These are phyloP conservation scores for Lochmaea capreae DNA, from an alignment of 2,888 invertebrate genomes.

Conservation along the genomic window DNA sequence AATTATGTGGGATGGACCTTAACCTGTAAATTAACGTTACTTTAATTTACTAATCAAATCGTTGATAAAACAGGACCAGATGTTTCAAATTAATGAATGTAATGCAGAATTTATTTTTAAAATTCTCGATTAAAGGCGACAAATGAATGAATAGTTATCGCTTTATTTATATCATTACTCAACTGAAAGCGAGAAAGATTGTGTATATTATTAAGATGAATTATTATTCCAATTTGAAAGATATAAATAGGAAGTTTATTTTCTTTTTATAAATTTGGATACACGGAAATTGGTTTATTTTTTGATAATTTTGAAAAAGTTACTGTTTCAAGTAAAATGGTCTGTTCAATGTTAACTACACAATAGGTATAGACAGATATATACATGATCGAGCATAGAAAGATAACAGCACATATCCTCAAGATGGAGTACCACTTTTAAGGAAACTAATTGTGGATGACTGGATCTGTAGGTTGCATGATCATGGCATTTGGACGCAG, in stretches of 20 bases:
- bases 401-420: no score
- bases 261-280: neutral
- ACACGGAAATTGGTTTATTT: neutral
- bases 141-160: neutral
- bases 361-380: no score
- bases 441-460: no score
- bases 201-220: neutral
- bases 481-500: no score
- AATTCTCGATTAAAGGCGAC: neutral
- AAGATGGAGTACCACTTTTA: no score
- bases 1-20: no score
- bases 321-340: no score
- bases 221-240: neutral
- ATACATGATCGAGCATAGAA: no score
- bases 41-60: no score
- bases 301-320: neutral
- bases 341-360: no score
- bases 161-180: neutral
- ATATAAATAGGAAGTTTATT: conserved; percentile 4
- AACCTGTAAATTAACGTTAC: no score
- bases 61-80: neutral
- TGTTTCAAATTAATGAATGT: neutral
- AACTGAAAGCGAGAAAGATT: neutral
- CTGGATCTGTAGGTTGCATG: no score
- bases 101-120: neutral